Conservation (phyloP, 2,797 vertebrate species). For the Gymnothorax javanicus region DNA sequence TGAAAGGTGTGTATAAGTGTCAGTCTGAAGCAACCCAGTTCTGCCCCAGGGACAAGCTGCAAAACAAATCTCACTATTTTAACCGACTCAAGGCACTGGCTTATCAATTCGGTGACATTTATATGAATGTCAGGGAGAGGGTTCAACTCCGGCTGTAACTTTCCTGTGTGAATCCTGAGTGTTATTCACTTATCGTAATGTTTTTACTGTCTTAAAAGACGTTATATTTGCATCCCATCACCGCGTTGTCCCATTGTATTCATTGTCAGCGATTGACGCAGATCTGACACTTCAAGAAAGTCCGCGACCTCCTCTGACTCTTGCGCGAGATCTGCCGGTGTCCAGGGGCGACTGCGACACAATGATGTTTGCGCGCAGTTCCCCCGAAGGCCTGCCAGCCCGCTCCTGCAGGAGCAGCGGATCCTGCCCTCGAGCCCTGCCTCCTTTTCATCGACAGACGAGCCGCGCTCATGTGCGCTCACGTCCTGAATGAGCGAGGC, state of each 20-base stretch:
- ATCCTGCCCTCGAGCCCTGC: constrained; percentile 69
- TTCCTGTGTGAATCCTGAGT: background rate
- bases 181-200: background rate
- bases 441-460: constrained; percentile 62
- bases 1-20: constrained; percentile 37
- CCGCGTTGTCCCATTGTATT: constrained; percentile 1
- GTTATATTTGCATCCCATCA: background rate
- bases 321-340: background rate
- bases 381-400: constrained; percentile 71
- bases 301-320: background rate
- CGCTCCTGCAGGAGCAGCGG: constrained; percentile 70
- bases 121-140: too few relatives aligned
- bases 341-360: background rate
- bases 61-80: too few relatives aligned
- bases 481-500: constrained; percentile 56
- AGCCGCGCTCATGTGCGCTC: constrained; percentile 67
- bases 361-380: constrained; percentile 62
- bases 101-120: too few relatives aligned
- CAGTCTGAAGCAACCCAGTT: background rate
- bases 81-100: too few relatives aligned
- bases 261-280: constrained; percentile 46
- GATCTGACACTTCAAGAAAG: constrained; percentile 20
- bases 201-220: background rate
- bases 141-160: too few relatives aligned
- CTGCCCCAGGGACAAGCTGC: background rate